phyloP scores from a whole-genome alignment of 2,888 invertebrate species.

The Copidosoma aretas region DNA sequence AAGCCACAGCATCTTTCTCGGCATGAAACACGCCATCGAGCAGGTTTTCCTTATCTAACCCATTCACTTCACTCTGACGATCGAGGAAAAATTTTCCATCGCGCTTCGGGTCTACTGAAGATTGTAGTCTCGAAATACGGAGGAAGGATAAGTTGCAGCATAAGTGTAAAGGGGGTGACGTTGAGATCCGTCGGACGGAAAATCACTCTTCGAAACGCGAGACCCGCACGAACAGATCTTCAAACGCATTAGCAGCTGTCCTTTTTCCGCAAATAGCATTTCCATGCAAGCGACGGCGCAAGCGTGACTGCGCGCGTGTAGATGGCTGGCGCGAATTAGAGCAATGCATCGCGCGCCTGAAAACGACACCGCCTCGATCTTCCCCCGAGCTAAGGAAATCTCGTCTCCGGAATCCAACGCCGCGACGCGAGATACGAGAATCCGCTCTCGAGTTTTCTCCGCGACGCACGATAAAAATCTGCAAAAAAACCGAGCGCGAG shows the following conservation, averaged over 20 bases:
- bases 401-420: neutral
- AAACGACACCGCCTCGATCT: conserved; percentile 35
- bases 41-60: too few relatives aligned
- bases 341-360: conserved; percentile 15
- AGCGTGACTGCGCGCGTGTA: neutral
- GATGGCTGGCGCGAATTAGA: conserved; percentile 1
- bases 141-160: too few relatives aligned
- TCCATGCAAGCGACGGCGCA: conserved; percentile 7
- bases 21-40: too few relatives aligned
- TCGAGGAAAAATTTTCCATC: too few relatives aligned
- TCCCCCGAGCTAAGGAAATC: conserved; percentile 19
- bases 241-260: conserved; percentile 1
- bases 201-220: conserved; percentile 6
- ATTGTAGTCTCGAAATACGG: too few relatives aligned
- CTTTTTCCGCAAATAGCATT: conserved; percentile 15
- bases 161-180: neutral
- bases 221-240: conserved; percentile 8
- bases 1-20: too few relatives aligned
- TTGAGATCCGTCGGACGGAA: neutral
- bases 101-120: too few relatives aligned
- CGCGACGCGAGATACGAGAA: too few relatives aligned
- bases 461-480: neutral
- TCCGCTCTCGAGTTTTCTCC: neutral
- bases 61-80: too few relatives aligned
- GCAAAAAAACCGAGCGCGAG: too few relatives aligned